Conservation (phyloP, 1,140 invertebrate genomes). For the Hesperophylax magnus region DNA sequence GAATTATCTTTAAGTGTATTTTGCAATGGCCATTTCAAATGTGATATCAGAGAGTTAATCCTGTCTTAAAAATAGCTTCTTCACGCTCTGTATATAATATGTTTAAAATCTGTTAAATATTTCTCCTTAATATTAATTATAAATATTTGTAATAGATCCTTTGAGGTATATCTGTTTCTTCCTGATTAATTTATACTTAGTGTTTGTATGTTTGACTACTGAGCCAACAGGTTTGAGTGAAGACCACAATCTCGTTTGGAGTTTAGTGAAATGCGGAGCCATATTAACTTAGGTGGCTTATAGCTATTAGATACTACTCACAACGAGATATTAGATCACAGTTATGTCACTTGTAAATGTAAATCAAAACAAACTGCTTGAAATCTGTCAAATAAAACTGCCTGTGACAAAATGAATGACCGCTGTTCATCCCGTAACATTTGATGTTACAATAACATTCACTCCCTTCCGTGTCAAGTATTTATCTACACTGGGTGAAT, state of each 20-base stretch:
- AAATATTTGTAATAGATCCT: conserved; percentile 58
- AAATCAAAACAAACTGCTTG: conserved; percentile 30
- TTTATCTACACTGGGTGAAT: conserved; percentile 20
- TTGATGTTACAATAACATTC: conserved; percentile 12
- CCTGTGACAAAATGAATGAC: conserved; percentile 37
- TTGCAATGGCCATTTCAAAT: conserved; percentile 50
- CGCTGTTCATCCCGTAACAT: neutral
- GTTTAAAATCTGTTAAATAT: conserved; percentile 53
- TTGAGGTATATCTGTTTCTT: conserved; percentile 58
- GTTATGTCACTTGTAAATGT: conserved; percentile 53
- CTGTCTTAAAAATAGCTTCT: conserved; percentile 57
- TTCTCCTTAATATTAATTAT: conserved; percentile 57
- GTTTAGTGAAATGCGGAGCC: conserved; percentile 34
- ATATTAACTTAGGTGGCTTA: conserved; percentile 29
- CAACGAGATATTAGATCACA: conserved; percentile 56
- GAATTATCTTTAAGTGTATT: conserved; percentile 36
- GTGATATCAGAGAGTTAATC: conserved; percentile 12
- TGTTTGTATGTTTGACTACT: conserved; percentile 40
- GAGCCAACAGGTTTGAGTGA: conserved; percentile 55
- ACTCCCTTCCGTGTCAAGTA: neutral
- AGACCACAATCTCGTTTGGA: conserved; percentile 55
- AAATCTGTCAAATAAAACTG: conserved; percentile 24
- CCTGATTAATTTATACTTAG: conserved; percentile 49
- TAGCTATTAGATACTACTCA: conserved; percentile 45
- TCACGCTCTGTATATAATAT: conserved; percentile 55